A percentile compares a stretch with the other conserved stretches of the same genome.
phyloP scores from a whole-genome alignment of 2,888 invertebrate species.

The Lasioglossum lativentre region DNA sequence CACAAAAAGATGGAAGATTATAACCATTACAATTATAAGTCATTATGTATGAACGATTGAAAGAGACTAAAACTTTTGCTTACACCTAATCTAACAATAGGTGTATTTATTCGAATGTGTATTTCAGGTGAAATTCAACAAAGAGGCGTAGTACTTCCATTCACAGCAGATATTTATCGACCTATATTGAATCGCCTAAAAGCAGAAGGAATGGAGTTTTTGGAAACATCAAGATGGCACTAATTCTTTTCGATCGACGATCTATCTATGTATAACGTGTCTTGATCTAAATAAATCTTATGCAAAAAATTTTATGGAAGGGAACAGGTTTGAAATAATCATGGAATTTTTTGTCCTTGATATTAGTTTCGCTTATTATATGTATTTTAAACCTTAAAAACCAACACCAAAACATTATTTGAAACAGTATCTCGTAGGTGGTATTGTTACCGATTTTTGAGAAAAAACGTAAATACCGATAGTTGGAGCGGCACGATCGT shows the following conservation, averaged over 20 bases:
- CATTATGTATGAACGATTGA: neutral
- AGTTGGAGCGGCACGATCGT: neutral
- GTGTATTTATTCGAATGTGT: neutral
- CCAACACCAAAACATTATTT: no score
- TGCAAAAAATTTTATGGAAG: no score
- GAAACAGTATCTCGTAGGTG: no score
- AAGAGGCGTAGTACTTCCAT: conserved; percentile 96
- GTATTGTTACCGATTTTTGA: no score
- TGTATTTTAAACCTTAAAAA: no score
- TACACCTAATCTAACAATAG: neutral
- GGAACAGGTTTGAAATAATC: no score
- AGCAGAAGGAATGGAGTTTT: conserved; percentile 92
- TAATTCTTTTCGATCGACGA: conserved; percentile 43
- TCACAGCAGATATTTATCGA: conserved; percentile 96
- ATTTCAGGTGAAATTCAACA: conserved; percentile 96
- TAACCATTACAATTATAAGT: no score
- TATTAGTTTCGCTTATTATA: no score
- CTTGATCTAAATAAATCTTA: no score
- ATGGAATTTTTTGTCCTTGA: no score
- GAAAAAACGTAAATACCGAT: no score
- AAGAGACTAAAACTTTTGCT: neutral
- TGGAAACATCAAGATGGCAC: conserved; percentile 88
- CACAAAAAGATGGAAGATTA: no score
- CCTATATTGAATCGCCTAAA: conserved; percentile 95
- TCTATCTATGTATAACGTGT: neutral